Conservation (phyloP, 2,888 invertebrate species). For the Sphaerophoria rueppellii region DNA sequence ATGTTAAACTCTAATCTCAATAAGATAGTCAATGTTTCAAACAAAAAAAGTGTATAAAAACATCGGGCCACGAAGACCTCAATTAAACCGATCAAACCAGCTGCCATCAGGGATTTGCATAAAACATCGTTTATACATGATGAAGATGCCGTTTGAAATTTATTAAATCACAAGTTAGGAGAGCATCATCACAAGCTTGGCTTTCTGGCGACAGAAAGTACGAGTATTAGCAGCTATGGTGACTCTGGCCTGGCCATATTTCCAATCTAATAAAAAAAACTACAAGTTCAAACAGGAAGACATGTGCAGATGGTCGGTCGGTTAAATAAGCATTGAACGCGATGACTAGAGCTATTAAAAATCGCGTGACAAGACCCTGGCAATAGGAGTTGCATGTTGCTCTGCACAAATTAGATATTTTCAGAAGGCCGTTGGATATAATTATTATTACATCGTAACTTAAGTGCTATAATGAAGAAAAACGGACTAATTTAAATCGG, state of each 20-base stretch:
- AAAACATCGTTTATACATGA: conserved; percentile 57
- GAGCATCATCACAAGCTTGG: conserved; percentile 20
- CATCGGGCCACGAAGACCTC: conserved; percentile 17
- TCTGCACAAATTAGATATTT: conserved; percentile 39
- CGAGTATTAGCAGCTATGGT: not conserved
- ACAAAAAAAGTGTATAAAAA: not conserved
- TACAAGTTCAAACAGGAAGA: conserved; percentile 51
- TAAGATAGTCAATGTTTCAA: conserved; percentile 18
- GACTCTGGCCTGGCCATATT: not conserved
- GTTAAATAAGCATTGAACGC: not conserved
- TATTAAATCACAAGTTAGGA: conserved; percentile 44
- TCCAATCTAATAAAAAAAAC: not conserved
- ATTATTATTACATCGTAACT: conserved; percentile 9
- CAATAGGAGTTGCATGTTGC: conserved; percentile 35
- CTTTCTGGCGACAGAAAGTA: conserved; percentile 26
- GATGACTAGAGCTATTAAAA: conserved; percentile 39
- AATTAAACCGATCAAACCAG: conserved; percentile 47
- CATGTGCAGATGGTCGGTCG: conserved; percentile 39
- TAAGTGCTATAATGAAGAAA: not conserved
- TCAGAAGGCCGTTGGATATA: conserved; percentile 39
- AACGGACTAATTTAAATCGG: conserved; percentile 4
- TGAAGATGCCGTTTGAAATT: conserved; percentile 50
- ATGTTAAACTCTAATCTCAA: conserved; percentile 41
- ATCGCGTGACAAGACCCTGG: conserved; percentile 56
- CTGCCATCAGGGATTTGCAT: conserved; percentile 56